phyloP scores from a whole-genome alignment of 2,113 vertebrate genomes.

The Thamnaconus septentrionalis region DNA sequence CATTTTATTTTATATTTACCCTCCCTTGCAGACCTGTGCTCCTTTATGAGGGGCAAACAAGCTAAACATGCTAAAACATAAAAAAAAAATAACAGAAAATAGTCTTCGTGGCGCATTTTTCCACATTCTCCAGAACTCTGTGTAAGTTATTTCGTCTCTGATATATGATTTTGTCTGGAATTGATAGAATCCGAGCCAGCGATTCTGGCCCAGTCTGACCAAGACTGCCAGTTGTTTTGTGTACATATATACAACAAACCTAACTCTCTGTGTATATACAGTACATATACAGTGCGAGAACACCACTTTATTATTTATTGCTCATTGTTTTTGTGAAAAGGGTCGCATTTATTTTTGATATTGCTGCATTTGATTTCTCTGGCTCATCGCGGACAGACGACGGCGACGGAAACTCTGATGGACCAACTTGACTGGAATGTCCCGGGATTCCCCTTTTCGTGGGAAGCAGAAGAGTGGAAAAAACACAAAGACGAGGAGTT shows the following conservation, averaged over 20 bases:
- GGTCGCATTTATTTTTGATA: constrained; percentile 83
- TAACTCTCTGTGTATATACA: constrained; percentile 76
- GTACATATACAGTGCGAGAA: constrained; percentile 76
- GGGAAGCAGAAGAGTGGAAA: constrained; percentile 22
- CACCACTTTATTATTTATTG: constrained; percentile 81
- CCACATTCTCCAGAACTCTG: constrained; percentile 45
- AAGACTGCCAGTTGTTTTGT: constrained; percentile 60
- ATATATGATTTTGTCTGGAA: constrained; percentile 23
- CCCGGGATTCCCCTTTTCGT: constrained; percentile 26
- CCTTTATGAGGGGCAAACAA: constrained; percentile 30
- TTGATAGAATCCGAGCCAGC: constrained; percentile 22
- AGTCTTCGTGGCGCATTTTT: constrained; percentile 43
- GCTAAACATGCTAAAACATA: too few species aligned
- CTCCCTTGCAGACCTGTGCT: constrained; percentile 51
- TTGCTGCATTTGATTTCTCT: constrained; percentile 61
- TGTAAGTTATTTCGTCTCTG: constrained; percentile 71
- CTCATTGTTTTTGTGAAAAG: constrained; percentile 77
- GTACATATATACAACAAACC: constrained; percentile 73
- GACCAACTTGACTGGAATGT: constrained; percentile 66
- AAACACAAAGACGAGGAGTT: constrained; percentile 23
- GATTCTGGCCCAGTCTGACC: constrained; percentile 59
- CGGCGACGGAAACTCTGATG: constrained; percentile 48
- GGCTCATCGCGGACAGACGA: constrained; percentile 60
- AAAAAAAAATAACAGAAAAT: constrained; percentile 24
- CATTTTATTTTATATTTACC: constrained; percentile 52